Percentiles rank a stretch among this genome's conserved stretches.
Evolutionary conservation across 2,113 vertebrate genomes (phyloP).

Genomic region (Oncorhynchus kisutch): DNA sequence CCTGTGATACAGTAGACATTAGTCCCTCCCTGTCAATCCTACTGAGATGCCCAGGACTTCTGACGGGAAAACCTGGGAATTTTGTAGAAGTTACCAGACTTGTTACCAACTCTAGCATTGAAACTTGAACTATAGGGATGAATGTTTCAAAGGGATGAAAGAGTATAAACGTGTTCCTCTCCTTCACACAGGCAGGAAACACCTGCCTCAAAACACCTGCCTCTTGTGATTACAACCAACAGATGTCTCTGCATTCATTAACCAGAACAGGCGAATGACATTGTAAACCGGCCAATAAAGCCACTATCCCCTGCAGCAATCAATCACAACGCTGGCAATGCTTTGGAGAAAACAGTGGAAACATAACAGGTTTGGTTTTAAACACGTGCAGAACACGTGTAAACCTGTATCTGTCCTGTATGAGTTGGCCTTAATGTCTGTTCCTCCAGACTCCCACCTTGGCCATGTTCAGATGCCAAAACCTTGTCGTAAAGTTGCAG

Average conservation of each 20-base stretch:
- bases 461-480: no score
- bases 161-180: slow-evolving; percentile 23
- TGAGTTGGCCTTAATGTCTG: background rate
- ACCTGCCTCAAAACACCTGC: no score
- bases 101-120: no score
- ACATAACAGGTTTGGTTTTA: slow-evolving; percentile 6
- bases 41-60: no score
- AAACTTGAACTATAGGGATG: no score
- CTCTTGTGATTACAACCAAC: slow-evolving; percentile 58
- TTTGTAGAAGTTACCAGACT: no score
- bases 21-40: no score
- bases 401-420: background rate
- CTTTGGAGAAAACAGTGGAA: background rate
- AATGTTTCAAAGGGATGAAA: no score
- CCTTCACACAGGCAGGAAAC: background rate
- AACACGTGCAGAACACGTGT: background rate
- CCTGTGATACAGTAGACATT: no score
- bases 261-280: slow-evolving; percentile 47
- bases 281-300: slow-evolving; percentile 54
- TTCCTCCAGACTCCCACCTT: background rate
- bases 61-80: no score
- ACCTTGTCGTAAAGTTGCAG: no score
- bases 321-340: slow-evolving; percentile 53
- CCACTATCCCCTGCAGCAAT: slow-evolving; percentile 48
- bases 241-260: slow-evolving; percentile 60